phyloP scores from a whole-genome alignment of 2,797 vertebrate species.

The Hafferia zeledoni region DNA sequence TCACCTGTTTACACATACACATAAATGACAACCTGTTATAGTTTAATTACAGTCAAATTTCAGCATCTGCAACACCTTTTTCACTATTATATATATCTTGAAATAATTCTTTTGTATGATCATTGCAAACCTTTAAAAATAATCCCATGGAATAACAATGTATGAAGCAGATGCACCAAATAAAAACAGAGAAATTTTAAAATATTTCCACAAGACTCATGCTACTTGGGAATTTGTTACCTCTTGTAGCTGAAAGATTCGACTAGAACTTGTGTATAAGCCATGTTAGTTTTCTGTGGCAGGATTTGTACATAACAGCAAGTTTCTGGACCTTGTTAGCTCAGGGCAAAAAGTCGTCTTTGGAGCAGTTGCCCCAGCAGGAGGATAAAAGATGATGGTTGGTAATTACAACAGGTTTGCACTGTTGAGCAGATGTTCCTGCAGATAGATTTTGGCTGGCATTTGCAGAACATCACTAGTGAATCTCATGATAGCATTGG shows the following conservation, averaged over 20 bases:
- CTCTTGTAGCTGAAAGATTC: conserved; percentile 53
- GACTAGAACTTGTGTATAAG: conserved; percentile 67
- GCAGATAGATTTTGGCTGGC: conserved; percentile 81
- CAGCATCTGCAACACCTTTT: not conserved
- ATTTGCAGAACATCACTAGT: conserved; percentile 72
- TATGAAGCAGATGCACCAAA: not conserved
- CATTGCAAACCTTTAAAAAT: not conserved
- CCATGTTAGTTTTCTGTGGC: conserved; percentile 54
- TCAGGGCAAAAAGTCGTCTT: conserved; percentile 80
- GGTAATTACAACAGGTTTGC: conserved; percentile 82
- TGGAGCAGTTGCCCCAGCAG: conserved; percentile 82
- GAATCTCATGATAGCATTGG: conserved; percentile 69
- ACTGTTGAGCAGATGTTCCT: conserved; percentile 81
- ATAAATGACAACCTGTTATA: not conserved
- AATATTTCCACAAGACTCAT: conserved; percentile 30
- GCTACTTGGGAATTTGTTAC: conserved; percentile 23
- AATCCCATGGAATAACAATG: not conserved
- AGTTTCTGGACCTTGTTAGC: conserved; percentile 78
- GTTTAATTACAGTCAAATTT: not conserved
- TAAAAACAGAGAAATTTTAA: not conserved
- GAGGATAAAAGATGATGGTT: conserved; percentile 82
- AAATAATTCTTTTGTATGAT: not conserved
- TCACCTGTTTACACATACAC: not conserved
- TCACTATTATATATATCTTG: not conserved
- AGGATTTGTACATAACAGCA: conserved; percentile 72